Conservation (phyloP, 1,140 invertebrate species). For the Tetragnatha versicolor region DNA sequence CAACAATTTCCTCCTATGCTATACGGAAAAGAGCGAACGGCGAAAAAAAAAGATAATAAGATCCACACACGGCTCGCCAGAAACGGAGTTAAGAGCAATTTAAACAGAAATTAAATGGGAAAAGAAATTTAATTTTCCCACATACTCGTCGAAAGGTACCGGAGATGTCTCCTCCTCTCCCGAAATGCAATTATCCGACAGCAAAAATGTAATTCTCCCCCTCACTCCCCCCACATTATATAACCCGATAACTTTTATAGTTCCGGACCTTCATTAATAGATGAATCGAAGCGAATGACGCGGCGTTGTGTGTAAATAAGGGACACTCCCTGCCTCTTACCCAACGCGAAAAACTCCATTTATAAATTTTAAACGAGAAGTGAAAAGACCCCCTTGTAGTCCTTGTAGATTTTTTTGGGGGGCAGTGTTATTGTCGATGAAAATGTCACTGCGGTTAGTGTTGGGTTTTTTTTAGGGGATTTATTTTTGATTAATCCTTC, state of each 20-base stretch:
- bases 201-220: constrained; percentile 40
- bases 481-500: no score
- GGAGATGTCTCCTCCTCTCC: background rate
- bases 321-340: no score
- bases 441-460: no score
- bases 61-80: background rate
- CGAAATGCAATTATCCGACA: constrained; percentile 40
- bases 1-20: constrained; percentile 10
- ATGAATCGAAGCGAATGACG: constrained; percentile 39
- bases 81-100: constrained; percentile 51
- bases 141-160: constrained; percentile 2
- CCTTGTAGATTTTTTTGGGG: no score
- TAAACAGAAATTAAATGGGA: constrained; percentile 54
- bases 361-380: no score
- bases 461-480: no score
- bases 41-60: background rate
- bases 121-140: constrained; percentile 51
- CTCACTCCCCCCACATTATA: constrained; percentile 19
- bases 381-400: no score
- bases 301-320: constrained; percentile 29
- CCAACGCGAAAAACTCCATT: no score
- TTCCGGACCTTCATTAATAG: constrained; percentile 32
- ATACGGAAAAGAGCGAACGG: background rate
- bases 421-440: no score
- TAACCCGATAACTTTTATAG: constrained; percentile 43